Base-by-base conservation (phyloP, 1,140 invertebrate genomes). In the Meloidogyne exigua region DNA sequence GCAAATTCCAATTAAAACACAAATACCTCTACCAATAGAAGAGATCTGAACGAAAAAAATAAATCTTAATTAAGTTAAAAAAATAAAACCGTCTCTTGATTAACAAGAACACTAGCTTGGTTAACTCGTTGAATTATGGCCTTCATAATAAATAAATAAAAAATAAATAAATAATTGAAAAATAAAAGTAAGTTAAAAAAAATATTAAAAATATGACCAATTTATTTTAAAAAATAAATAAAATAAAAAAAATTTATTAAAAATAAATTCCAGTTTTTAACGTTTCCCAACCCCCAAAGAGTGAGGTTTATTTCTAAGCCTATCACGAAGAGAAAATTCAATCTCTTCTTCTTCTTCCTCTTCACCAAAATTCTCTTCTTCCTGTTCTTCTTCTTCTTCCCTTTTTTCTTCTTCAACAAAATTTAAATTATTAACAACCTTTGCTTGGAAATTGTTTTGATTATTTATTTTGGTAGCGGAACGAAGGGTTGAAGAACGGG, bases 1-100 rank as follows among this genome's bases (percentile, higher is more conserved):
- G 73, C 91, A 92, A 72, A 96, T 93, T 26, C 94, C 94, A 79
- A 96, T 90, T 65, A 96, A 89, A 36, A 95, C 91, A 88, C 93
- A 95, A 0, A 95, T 85, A 49, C 94, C 94, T 89, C 91, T 90
- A 23, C 91, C 92, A 85, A 96, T 94, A 23, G 85, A 85, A 44
- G 82, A 84, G 36, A 87, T 77, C 83, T 87, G 70, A 73, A 79
- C 67, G 39, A 28, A 44, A 5, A 12, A n/a, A 67, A 67, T 67
- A 15, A 18, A n/a, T 57, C 23, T 18, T 63, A 73, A 49, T 12
- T 15, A 77, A 76, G 74, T 64, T 76, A 26, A 18, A 42, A 79
- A 72, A 18, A 42, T 66, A 76, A 72, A 71, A 86, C 84, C 25
- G 83, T 63, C 79, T 85, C 76, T 32, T 76, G 71, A 21, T 76